A percentile compares a stretch with the other conserved stretches of the same genome.
phyloP scores from a whole-genome alignment of 30 jellyfish, hydroid and myxozoan species.

The Aurelia aurita complex sp. Pacific region DNA sequence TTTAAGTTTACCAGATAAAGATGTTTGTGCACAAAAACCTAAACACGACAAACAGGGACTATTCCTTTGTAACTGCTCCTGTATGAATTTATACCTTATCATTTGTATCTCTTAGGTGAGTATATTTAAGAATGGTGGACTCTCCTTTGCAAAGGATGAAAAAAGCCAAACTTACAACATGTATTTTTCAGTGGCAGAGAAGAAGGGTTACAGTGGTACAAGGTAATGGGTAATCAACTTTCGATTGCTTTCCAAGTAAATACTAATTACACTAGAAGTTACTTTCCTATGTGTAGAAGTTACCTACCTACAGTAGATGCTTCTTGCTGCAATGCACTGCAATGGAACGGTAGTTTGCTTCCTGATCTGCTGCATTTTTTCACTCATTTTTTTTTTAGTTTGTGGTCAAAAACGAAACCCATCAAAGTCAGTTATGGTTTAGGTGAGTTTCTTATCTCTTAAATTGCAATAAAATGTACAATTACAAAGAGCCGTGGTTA shows the following conservation, averaged over 20 bases:
- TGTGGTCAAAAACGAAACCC: conserved; percentile 94
- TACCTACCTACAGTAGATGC: not conserved
- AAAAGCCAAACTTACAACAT: conserved; percentile 54
- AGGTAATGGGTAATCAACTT: conserved; percentile 78
- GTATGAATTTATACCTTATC: too few relatives aligned
- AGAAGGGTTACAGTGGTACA: conserved; percentile 98
- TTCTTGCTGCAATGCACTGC: too few relatives aligned
- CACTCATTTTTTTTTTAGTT: conserved; percentile 38
- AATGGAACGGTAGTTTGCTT: too few relatives aligned
- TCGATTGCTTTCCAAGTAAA: too few relatives aligned
- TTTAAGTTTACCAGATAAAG: too few relatives aligned
- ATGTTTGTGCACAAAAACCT: too few relatives aligned
- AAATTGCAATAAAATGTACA: not conserved
- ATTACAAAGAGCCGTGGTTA: too few relatives aligned
- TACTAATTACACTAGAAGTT: too few relatives aligned
- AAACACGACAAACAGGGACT: too few relatives aligned
- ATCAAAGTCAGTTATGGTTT: conserved; percentile 86
- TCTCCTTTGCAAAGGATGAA: conserved; percentile 10
- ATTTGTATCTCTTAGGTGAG: conserved; percentile 14
- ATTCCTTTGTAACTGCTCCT: too few relatives aligned
- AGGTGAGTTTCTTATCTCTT: conserved; percentile 45
- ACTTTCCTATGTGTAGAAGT: too few relatives aligned
- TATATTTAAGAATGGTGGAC: conserved; percentile 19
- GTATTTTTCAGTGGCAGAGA: conserved; percentile 90
- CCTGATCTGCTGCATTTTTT: not conserved